Evolutionary conservation across 2,797 vertebrate species (phyloP).

Genomic region (Karalla daura): DNA sequence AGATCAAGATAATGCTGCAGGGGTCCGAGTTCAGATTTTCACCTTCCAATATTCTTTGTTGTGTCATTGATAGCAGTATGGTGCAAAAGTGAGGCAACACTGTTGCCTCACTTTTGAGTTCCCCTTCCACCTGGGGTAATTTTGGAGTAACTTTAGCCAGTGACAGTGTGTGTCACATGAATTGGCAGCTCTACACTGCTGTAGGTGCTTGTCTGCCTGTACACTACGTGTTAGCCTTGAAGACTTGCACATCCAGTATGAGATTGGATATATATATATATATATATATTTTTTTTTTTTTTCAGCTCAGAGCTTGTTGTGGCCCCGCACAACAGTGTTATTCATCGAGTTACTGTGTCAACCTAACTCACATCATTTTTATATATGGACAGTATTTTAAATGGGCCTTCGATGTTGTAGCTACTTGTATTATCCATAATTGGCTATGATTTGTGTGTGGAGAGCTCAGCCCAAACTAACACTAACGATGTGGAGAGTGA

Average conservation of each 20-base stretch:
- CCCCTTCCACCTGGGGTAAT: neutral
- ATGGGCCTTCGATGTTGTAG: too few species aligned
- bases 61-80: neutral
- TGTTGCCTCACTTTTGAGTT: neutral
- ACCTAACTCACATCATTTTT: too few species aligned
- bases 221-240: neutral
- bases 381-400: too few species aligned
- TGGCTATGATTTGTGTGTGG: neutral
- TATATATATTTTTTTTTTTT: too few species aligned
- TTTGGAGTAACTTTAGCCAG: neutral
- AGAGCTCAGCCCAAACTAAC: neutral
- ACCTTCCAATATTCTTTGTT: neutral
- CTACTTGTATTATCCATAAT: neutral
- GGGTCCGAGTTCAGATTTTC: neutral
- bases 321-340: too few species aligned
- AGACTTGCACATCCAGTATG: neutral
- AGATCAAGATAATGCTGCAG: neutral
- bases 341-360: too few species aligned
- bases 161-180: neutral
- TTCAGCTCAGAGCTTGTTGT: too few species aligned
- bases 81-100: neutral
- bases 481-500: neutral
- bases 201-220: neutral
- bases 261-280: neutral
- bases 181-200: neutral